Evolutionary conservation across 2,113 vertebrate genomes (phyloP).

Genomic region (Aegithalos caudatus): DNA sequence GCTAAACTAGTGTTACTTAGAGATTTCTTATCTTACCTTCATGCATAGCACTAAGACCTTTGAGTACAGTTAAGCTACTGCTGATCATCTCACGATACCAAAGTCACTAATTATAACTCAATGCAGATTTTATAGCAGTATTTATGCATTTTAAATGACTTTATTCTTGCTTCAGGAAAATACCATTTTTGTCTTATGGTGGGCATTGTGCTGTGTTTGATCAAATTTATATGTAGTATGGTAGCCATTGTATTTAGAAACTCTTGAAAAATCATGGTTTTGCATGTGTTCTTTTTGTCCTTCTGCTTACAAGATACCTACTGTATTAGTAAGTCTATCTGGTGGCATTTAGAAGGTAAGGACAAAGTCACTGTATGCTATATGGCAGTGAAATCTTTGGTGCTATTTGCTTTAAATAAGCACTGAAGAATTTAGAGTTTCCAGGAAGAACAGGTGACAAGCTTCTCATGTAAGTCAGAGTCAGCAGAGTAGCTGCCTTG

Average conservation of each 20-base stretch:
- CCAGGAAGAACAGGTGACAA: background rate
- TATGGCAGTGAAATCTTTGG: background rate
- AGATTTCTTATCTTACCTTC: background rate
- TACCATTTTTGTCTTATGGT: background rate
- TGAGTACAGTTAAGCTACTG: background rate
- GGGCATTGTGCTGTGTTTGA: background rate
- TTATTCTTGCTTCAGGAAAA: background rate
- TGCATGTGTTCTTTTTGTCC: background rate
- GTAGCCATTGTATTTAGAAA: background rate
- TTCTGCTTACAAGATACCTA: background rate
- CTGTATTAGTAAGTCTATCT: rapidly evolving
- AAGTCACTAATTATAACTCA: background rate
- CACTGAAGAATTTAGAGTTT: background rate
- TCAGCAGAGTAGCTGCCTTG: background rate
- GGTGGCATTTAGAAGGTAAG: background rate
- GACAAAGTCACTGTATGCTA: background rate
- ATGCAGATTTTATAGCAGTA: background rate
- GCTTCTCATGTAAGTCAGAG: background rate
- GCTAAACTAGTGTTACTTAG: background rate
- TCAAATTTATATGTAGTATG: background rate
- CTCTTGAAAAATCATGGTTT: background rate
- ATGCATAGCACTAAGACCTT: background rate
- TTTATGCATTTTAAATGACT: background rate
- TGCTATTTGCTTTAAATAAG: background rate
- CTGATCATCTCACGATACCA: background rate